These are phyloP conservation scores for Pyxicephalus adspersus DNA, from an alignment of 2,113 vertebrate species.

Conservation along the genomic window DNA sequence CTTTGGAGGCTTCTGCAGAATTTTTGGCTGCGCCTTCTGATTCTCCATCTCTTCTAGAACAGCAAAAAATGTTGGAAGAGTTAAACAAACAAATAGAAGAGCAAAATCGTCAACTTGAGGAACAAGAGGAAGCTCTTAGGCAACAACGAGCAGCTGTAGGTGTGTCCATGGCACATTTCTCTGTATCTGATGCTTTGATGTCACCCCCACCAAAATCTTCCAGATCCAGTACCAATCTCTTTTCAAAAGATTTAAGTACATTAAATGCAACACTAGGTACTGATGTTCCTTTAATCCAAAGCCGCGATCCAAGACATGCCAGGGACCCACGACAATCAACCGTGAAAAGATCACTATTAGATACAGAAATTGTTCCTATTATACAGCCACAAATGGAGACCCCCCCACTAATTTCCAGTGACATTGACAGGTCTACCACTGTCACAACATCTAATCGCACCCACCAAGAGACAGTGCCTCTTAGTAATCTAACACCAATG, in stretches of 20 bases:
- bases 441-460: neutral
- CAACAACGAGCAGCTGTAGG: constrained; percentile 92
- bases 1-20: constrained; percentile 53
- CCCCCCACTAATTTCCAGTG: neutral
- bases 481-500: neutral
- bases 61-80: constrained; percentile 93
- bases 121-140: constrained; percentile 91
- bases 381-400: constrained; percentile 49
- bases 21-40: constrained; percentile 55
- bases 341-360: constrained; percentile 64
- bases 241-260: constrained; percentile 75
- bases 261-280: constrained; percentile 71
- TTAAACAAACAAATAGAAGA: constrained; percentile 96
- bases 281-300: constrained; percentile 71
- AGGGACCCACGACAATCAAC: constrained; percentile 84
- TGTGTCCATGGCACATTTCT: constrained; percentile 95
- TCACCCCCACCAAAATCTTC: constrained; percentile 84
- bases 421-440: neutral
- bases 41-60: constrained; percentile 82
- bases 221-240: constrained; percentile 73
- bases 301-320: constrained; percentile 80
- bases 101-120: constrained; percentile 89
- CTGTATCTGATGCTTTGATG: constrained; percentile 90
- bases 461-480: neutral
- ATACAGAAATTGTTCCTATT: constrained; percentile 61